These are phyloP conservation scores for Alauda arvensis DNA, from an alignment of 2,797 vertebrate genomes.

Conservation along the genomic window DNA sequence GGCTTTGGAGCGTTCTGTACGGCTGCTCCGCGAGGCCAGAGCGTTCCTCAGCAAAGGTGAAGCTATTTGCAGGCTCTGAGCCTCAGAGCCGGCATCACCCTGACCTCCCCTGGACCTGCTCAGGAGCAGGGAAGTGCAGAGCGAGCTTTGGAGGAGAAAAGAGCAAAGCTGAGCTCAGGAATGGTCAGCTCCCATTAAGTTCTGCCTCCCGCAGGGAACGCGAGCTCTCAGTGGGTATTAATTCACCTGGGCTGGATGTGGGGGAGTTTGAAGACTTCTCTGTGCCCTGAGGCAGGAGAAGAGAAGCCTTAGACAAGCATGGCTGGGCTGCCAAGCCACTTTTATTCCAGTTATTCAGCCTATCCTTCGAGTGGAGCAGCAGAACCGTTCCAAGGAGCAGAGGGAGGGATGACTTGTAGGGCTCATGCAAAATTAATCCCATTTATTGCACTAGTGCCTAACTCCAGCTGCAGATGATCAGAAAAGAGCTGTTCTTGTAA, in stretches of 20 bases:
- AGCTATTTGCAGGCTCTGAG: neutral
- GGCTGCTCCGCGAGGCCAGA: neutral
- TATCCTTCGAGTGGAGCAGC: neutral
- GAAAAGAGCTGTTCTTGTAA: neutral
- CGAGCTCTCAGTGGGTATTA: neutral
- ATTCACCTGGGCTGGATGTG: neutral
- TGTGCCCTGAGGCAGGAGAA: neutral
- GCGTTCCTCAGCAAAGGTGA: neutral
- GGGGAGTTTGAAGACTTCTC: neutral
- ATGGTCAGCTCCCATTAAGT: neutral
- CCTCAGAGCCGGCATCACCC: neutral
- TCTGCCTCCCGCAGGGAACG: neutral
- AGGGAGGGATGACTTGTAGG: neutral
- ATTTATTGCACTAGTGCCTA: neutral
- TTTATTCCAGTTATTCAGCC: neutral
- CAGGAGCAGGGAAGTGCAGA: neutral
- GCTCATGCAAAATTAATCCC: neutral
- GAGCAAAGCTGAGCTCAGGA: neutral
- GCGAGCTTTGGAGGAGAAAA: neutral
- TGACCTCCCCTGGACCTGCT: neutral
- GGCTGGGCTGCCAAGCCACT: neutral
- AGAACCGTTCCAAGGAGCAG: neutral
- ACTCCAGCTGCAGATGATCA: neutral
- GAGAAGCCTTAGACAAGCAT: neutral
- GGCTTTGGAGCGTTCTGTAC: neutral